Conservation (phyloP, 2,797 vertebrate species). For the Gorsachius magnificus region DNA sequence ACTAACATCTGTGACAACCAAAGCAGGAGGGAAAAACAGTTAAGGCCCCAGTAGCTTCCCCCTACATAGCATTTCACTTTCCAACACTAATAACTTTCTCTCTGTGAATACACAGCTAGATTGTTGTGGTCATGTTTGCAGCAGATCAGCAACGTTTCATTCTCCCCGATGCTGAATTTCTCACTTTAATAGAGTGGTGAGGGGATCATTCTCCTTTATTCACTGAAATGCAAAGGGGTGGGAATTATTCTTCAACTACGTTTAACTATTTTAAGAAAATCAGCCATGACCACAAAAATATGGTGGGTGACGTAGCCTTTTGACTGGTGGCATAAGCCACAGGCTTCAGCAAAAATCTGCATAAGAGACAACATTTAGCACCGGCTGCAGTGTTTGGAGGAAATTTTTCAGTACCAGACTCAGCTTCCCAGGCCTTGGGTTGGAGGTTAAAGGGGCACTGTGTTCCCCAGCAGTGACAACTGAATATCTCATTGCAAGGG, state of each 20-base stretch:
- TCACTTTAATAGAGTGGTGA: background rate
- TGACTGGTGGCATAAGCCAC: background rate
- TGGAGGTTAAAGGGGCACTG: slow-evolving; percentile 64
- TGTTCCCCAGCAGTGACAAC: slow-evolving; percentile 57
- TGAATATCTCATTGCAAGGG: slow-evolving; percentile 52
- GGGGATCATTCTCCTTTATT: background rate
- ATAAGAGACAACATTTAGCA: background rate
- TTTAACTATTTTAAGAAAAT: background rate
- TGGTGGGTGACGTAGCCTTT: background rate
- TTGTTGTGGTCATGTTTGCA: background rate
- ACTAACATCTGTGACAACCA: slow-evolving; percentile 55
- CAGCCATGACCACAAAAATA: background rate
- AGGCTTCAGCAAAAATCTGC: background rate
- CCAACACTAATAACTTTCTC: slow-evolving; percentile 31
- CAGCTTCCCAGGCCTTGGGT: background rate
- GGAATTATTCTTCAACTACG: background rate
- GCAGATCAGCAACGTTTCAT: background rate
- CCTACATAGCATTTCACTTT: background rate
- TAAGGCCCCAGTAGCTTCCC: background rate
- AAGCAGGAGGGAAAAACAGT: slow-evolving; percentile 16
- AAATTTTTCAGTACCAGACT: slow-evolving; percentile 24
- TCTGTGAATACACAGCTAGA: slow-evolving; percentile 9
- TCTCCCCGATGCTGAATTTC: background rate
- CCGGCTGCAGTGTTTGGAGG: background rate
- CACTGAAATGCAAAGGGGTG: background rate